Evolutionary conservation across 2,113 vertebrate genomes (phyloP), one percentile per base, ranked within the genome.

Genomic region (Panurus biarmicus): DNA sequence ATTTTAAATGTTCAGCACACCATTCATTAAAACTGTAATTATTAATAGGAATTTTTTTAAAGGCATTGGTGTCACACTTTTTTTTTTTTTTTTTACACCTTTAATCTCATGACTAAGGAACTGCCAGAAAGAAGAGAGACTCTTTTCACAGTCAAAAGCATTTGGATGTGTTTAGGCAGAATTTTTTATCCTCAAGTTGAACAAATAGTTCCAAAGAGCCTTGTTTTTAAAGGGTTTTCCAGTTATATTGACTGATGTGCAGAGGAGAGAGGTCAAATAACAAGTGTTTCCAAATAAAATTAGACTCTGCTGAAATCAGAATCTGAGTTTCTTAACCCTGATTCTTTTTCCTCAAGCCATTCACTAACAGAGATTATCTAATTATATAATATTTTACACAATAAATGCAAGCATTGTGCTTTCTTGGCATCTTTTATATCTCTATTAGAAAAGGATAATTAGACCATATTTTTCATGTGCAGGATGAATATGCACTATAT

Each of bases 1-100:
- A 87, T 94, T 88, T 62, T 40, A 95, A 90, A 91, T 80, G 57
- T 80, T 93, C 74, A 83, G 20, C 50, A 66, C 0, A 1, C 78
- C 80, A 71, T 91, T 92, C 69, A 83, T 89, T 94, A 95, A 90
- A 58, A 80, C 45, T 90, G 64, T 87, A 96, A 94, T 96, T 96
- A 94, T 78, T 89, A 94, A 86, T 82, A 76, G 25, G 3, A 54
- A 6, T 78, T 91, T 95, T 89, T 92, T 74, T 0, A 79, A 87
- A 93, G 28, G 9, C 40, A 73, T 40, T 57, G 48, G 36, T 90
- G 54, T 78, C 51, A 58, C 24, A 44, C 44, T 44, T 31, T 62
- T 84, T 90, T 24, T 69, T 87, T 91, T 70, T 83, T 92, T 19
- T 61, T 66, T 66, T 75, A 95, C 54, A 51, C 71, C 16, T 84